Evolutionary conservation across 1,140 invertebrate species (phyloP).

Genomic region (Cephus cinctus): DNA sequence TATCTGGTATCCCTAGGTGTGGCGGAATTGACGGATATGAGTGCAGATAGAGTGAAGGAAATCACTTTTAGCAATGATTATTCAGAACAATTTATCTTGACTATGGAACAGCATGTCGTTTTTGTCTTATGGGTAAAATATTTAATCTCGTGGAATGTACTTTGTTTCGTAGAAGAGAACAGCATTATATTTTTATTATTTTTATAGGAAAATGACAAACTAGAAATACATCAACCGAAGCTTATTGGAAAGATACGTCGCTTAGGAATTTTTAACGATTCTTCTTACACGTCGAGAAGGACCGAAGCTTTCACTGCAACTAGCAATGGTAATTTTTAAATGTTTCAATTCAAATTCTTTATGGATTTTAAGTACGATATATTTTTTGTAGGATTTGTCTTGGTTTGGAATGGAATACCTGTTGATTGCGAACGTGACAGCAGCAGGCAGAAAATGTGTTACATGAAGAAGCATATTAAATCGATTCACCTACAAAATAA

Average conservation of each 20-base stretch:
- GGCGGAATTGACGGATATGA: constrained; percentile 17
- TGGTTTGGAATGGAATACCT: constrained; percentile 24
- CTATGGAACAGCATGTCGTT: constrained; percentile 38
- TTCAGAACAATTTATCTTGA: constrained; percentile 44
- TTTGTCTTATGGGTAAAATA: constrained; percentile 45
- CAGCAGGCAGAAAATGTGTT: neutral
- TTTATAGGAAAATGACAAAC: constrained; percentile 17
- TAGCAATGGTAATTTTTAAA: constrained; percentile 21
- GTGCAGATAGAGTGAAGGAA: constrained; percentile 23
- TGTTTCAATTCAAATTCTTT: neutral
- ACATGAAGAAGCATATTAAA: constrained; percentile 24
- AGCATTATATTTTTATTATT: constrained; percentile 1
- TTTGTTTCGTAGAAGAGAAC: too few species aligned
- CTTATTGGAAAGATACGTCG: constrained; percentile 12
- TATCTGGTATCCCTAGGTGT: constrained; percentile 17
- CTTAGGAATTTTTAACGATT: constrained; percentile 27
- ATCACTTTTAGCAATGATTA: constrained; percentile 43
- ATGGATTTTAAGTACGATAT: constrained; percentile 4
- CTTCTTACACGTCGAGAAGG: constrained; percentile 22
- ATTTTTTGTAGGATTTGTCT: constrained; percentile 21
- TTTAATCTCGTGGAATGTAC: too few species aligned
- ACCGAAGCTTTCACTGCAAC: constrained; percentile 29
- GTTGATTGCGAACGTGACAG: neutral
- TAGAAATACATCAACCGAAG: constrained; percentile 16
- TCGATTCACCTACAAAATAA: constrained; percentile 24